These are phyloP conservation scores for Sander lucioperca DNA, from an alignment of 2,113 vertebrate genomes.

Conservation along the genomic window DNA sequence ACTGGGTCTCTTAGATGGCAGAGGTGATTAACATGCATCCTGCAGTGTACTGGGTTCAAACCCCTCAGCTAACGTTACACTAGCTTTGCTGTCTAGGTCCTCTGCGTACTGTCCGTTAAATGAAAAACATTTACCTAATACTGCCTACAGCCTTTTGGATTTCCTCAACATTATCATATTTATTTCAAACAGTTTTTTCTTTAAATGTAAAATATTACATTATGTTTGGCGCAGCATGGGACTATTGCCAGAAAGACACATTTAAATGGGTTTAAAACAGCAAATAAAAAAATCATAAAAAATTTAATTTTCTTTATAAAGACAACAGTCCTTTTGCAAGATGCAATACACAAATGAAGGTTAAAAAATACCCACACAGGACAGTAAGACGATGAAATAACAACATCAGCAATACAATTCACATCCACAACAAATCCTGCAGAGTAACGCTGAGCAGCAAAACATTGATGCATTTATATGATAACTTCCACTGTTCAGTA, in stretches of 20 bases:
- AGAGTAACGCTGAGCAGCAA: neutral
- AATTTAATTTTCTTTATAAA: no score
- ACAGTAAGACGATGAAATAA: neutral
- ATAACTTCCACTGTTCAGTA: neutral
- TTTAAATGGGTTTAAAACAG: neutral
- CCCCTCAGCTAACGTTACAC: neutral
- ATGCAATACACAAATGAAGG: neutral
- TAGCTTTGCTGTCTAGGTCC: neutral
- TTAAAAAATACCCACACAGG: no score
- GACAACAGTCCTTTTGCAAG: neutral
- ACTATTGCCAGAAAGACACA: neutral
- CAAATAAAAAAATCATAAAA: neutral
- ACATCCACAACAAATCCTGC: neutral
- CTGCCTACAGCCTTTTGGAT: neutral
- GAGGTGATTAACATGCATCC: slow-evolving; percentile 40
- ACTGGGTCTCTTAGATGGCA: neutral
- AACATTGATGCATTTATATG: neutral
- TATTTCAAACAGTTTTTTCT: neutral
- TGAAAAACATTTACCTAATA: neutral
- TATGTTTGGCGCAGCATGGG: neutral
- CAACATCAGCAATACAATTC: neutral
- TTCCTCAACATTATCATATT: neutral
- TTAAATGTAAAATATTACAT: neutral
- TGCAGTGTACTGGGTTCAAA: neutral
- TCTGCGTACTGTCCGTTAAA: neutral